Conservation (phyloP, 92 coral and sea anemone genomes). For the Parazoanthus atlanticus region DNA sequence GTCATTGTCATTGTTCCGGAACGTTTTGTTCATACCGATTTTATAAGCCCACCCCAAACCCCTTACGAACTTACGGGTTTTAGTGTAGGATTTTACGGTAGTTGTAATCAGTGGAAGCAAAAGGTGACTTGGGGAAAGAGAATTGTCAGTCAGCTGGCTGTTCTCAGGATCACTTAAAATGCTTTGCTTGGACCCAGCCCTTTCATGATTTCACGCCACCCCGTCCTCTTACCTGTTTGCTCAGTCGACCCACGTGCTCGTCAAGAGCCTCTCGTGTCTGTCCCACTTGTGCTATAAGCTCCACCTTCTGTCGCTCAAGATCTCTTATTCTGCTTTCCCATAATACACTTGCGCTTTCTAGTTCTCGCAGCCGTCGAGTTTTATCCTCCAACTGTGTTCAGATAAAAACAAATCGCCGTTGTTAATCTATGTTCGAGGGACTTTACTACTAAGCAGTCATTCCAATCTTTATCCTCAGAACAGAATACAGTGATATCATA, state of each 20-base stretch:
- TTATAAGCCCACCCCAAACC: no score
- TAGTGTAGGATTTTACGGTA: no score
- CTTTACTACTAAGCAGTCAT: background rate
- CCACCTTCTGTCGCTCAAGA: constrained; percentile 89
- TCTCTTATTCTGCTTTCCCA: constrained; percentile 96
- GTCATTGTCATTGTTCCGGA: no score
- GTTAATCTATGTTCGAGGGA: background rate
- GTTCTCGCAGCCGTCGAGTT: constrained; percentile 82
- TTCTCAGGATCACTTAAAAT: background rate
- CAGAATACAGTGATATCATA: background rate
- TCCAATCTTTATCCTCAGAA: background rate
- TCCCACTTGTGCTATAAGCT: constrained; percentile 73
- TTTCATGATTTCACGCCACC: background rate
- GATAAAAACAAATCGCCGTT: background rate
- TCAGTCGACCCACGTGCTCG: constrained; percentile 92
- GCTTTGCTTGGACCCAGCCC: background rate
- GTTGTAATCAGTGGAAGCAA: background rate
- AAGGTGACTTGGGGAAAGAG: background rate
- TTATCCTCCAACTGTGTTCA: constrained; percentile 86
- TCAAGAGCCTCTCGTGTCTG: constrained; percentile 87
- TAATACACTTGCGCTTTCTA: constrained; percentile 79
- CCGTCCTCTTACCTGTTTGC: constrained; percentile 75
- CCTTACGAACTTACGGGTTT: no score
- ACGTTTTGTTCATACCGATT: no score
- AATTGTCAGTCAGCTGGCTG: background rate